Conservation (phyloP, 1,140 invertebrate species). For the Lordiphosa mommai region DNA sequence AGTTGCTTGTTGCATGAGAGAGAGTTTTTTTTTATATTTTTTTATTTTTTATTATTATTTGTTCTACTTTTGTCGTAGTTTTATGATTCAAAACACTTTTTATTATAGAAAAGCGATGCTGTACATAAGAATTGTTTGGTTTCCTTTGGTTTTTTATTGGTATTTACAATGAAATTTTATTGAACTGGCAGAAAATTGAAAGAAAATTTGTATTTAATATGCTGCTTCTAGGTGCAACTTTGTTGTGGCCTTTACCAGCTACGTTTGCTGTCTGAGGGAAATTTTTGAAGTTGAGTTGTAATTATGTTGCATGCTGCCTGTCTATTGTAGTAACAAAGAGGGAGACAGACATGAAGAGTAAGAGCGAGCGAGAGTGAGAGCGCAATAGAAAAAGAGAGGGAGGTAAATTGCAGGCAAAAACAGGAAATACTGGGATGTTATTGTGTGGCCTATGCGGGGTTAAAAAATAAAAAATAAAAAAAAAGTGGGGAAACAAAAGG, state of each 20-base stretch:
- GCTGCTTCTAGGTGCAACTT: background rate
- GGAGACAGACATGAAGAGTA: background rate
- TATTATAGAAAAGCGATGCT: constrained; percentile 7
- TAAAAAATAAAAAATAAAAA: background rate
- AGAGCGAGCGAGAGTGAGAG: background rate
- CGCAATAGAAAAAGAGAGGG: background rate
- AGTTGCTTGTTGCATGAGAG: constrained; percentile 7
- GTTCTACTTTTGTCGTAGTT: background rate
- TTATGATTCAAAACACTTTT: background rate
- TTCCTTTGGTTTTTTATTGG: constrained; percentile 3
- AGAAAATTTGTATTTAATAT: too few species aligned
- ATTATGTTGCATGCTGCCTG: constrained; percentile 60
- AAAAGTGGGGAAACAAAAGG: background rate
- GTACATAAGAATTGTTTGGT: background rate
- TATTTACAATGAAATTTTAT: constrained; percentile 1
- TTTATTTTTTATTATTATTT: background rate
- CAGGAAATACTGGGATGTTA: constrained; percentile 43
- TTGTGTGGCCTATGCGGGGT: background rate
- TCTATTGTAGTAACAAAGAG: constrained; percentile 28
- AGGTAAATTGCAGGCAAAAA: constrained; percentile 17
- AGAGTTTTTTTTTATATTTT: background rate
- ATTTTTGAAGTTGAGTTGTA: constrained; percentile 42
- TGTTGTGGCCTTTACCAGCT: constrained; percentile 51
- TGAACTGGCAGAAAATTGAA: too few species aligned
- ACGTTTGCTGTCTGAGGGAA: constrained; percentile 45